Percentiles rank a stretch among this genome's conserved stretches.
phyloP scores from a whole-genome alignment of 2,888 invertebrate genomes.

The Leistus spinibarbis region DNA sequence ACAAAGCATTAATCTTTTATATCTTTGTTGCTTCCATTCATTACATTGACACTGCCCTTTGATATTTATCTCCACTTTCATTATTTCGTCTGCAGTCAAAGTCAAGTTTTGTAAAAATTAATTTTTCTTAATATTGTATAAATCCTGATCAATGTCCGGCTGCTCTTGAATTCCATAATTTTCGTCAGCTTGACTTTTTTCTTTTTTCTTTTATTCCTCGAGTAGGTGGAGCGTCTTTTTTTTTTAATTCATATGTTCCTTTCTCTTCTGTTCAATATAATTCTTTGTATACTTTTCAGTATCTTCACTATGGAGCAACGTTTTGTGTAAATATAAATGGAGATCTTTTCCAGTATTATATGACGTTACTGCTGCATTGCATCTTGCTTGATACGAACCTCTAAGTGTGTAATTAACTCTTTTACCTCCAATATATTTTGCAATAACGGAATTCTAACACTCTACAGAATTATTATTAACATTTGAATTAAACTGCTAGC shows the following conservation, averaged over 20 bases:
- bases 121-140: slow-evolving; percentile 2
- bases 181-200: background rate
- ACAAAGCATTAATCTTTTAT: too few relatives aligned
- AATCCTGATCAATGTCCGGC: slow-evolving; percentile 11
- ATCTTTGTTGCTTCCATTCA: background rate
- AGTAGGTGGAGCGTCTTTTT: background rate
- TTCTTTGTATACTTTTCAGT: background rate
- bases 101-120: slow-evolving; percentile 6
- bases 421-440: slow-evolving; percentile 29
- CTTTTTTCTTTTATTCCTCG: background rate
- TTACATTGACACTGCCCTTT: background rate
- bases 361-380: slow-evolving; percentile 16
- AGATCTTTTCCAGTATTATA: slow-evolving; percentile 5
- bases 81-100: background rate
- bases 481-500: slow-evolving; percentile 23
- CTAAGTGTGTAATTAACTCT: background rate
- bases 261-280: background rate
- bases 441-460: slow-evolving; percentile 26
- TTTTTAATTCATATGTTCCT: background rate
- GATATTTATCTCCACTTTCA: slow-evolving; percentile 1
- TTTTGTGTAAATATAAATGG: slow-evolving; percentile 1
- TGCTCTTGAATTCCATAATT: slow-evolving; percentile 5
- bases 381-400: slow-evolving; percentile 10
- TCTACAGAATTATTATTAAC: slow-evolving; percentile 27
- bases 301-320: background rate